Base-by-base conservation (phyloP, 2,888 invertebrate genomes). In the Brachyopa scutellaris region DNA sequence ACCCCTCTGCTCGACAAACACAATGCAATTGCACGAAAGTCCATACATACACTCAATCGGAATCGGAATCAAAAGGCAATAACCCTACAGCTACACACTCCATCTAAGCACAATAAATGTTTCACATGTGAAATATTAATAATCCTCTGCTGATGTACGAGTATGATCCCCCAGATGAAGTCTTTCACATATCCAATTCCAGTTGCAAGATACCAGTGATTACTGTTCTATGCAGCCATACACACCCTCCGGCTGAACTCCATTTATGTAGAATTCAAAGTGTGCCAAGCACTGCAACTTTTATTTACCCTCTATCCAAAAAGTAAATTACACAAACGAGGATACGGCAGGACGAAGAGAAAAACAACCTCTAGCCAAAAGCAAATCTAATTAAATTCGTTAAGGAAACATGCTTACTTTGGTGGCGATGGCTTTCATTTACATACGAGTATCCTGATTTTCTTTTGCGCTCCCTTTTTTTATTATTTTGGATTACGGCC, bases 401-500 rank as follows among this genome's bases (percentile, higher is more conserved):
- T 49, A 47, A 55, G 33, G 40, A 73, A 45, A 55, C 53, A 67
- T 21, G 67, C 59, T 53, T 66, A 57, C 17, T 47, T 2, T 5
- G 19, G 3, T 15, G 61, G 19, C 6, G 13, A 3, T 38, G 57
- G 47, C 21, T 13, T 29, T 61, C 53, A 64, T 77, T 77, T 64
- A 70, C 72, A 62, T 61, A 61, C 26, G 4, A 3, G 6, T 6
- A 26, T 61, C 19, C 23, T 72, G 70, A 21, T 61, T 59, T 38
- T 21, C 13, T 31, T 40, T 1, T n/a, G 29, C 17, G 8, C 21
- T 31, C 49, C 26, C 31, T 33, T 33, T n/a, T n/a, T n/a, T n/a
- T n/a, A n/a, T n/a, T n/a, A n/a, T 19, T 40, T 73, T 79, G 79
- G 79, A 66, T 45, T 36, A 23, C 31, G 66, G 79, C 79, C 79